Percentiles rank a stretch among this genome's conserved stretches.
Evolutionary conservation across 2,888 invertebrate species (phyloP).

Genomic region (Auanema sp.): DNA sequence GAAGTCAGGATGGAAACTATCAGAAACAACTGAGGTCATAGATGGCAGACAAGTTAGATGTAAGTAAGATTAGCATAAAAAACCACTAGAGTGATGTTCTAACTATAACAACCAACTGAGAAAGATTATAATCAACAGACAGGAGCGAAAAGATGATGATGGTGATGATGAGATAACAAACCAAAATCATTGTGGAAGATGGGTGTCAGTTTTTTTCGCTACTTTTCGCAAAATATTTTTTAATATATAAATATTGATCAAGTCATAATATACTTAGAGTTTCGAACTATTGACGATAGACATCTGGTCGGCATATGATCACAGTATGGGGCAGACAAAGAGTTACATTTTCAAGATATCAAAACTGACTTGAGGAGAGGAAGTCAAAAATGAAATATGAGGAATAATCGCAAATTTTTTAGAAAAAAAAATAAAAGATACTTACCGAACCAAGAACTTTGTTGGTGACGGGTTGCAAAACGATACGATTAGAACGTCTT

Average conservation of each 20-base stretch:
- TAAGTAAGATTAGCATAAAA: not conserved
- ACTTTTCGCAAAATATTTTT: constrained; percentile 4
- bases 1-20: not conserved
- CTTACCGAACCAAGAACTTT: not conserved
- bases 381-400: constrained; percentile 3
- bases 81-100: constrained; percentile 2
- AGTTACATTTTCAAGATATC: not conserved
- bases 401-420: not conserved
- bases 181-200: too few species aligned
- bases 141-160: too few species aligned
- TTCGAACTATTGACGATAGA: constrained; percentile 3
- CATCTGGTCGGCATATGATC: constrained; percentile 11
- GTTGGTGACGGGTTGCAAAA: not conserved
- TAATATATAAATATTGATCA: constrained; percentile 1
- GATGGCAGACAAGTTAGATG: not conserved
- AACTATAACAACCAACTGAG: not conserved
- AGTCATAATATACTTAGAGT: not conserved
- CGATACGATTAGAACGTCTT: constrained; percentile 11
- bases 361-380: constrained; percentile 1
- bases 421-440: not conserved
- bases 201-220: too few species aligned
- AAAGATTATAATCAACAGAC: too few species aligned
- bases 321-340: constrained; percentile 2
- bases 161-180: too few species aligned
- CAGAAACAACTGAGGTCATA: constrained; percentile 2